A percentile compares a stretch with the other conserved stretches of the same genome.
phyloP scores from a whole-genome alignment of 1,140 invertebrate genomes.

The Vanessa atalanta region DNA sequence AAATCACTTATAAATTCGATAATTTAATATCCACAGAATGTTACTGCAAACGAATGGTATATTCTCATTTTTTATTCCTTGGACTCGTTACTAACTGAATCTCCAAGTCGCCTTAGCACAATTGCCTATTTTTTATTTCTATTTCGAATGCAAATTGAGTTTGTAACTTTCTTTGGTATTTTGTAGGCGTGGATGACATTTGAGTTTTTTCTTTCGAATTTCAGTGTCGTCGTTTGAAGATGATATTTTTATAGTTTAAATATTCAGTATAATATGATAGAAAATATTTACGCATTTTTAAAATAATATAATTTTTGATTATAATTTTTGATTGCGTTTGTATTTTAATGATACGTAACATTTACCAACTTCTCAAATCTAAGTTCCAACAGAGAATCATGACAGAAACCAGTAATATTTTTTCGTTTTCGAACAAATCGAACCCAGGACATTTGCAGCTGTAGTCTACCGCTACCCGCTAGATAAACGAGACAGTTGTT shows the following conservation, averaged over 20 bases:
- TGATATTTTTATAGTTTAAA: not conserved
- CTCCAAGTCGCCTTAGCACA: constrained; percentile 34
- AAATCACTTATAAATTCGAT: too few species aligned
- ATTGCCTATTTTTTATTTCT: constrained; percentile 58
- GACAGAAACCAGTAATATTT: too few species aligned
- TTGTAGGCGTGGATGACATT: constrained; percentile 39
- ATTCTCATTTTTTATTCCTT: constrained; percentile 5
- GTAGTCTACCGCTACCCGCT: too few species aligned
- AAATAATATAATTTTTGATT: too few species aligned
- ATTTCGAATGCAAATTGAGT: constrained; percentile 63
- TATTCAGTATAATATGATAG: not conserved
- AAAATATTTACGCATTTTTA: not conserved
- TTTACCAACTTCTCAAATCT: too few species aligned
- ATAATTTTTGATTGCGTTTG: too few species aligned
- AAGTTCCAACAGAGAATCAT: too few species aligned
- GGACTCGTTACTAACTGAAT: constrained; percentile 17
- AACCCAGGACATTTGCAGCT: too few species aligned
- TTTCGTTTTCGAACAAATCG: too few species aligned
- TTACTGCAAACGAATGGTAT: not conserved
- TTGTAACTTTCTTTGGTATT: constrained; percentile 60
- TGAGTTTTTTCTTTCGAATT: constrained; percentile 25
- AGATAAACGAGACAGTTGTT: too few species aligned
- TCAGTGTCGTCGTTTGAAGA: not conserved
- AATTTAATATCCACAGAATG: too few species aligned
- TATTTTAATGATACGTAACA: too few species aligned